Base-by-base conservation (phyloP, 2,797 vertebrate genomes). In the Coregonus sp. region DNA sequence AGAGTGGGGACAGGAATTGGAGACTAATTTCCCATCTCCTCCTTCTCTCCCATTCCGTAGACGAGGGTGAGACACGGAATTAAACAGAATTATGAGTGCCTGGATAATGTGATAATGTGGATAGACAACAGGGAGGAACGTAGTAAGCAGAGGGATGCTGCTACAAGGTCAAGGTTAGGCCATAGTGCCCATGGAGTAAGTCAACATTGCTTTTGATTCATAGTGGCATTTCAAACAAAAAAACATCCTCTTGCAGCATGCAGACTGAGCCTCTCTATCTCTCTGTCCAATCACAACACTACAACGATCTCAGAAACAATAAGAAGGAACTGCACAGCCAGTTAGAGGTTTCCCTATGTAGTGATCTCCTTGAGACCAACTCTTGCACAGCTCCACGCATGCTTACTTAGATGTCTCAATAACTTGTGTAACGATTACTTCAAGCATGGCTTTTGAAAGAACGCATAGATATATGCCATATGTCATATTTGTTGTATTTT, bases 11-110 rank as follows among this genome's bases (percentile, higher is more conserved):
- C 74, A 68, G 50, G 59, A 54, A 77, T 67, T 25, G 85, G 63
- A 82, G 82, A 80, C 50, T 75, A 15, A 66, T 86, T 86, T 85
- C 75, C 85, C 75, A 79, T 69, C 76, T 80, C 78, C n/a, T 76
- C 14, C 70, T 29, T 31, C 12, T 72, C 50, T 72, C 70, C 12
- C 14, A 5, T 4, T 72, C 70, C 14, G 20, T 51, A 59, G 31
- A 1, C 65, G 78, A 40, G 75, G n/a, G 16, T 75, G 77, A 33
- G 56, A 81, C 54, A 71, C 75, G 73, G 74, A 85, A 77, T 85
- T 87, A 83, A 40, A 66, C 68, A 51, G 81, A 86, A 85, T 81
- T 79, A 86, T 85, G 84, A 79, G 85, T 81, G 82, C 82, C 86
- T 68, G 56, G 71, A 84, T 84, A 81, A 87, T 77, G 72, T 67